Evolutionary conservation across 2,888 invertebrate species (phyloP).

Genomic region (Cryptocheilus praepositus): DNA sequence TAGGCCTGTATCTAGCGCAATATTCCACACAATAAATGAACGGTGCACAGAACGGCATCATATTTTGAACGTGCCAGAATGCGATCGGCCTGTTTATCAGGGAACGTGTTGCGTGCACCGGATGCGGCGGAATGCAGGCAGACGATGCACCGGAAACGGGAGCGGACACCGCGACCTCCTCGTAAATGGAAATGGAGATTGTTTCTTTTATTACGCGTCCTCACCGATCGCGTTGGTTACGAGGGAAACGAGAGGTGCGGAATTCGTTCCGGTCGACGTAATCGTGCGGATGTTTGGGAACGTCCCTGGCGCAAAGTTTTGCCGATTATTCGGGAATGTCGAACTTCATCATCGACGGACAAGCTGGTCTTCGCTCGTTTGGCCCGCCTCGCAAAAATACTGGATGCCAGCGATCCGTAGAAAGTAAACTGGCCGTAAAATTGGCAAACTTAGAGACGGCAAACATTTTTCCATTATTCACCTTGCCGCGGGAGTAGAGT

Average conservation of each 20-base stretch:
- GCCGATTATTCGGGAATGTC: neutral
- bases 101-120: neutral
- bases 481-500: too few relatives aligned
- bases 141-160: slow-evolving; percentile 14
- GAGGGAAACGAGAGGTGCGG: neutral
- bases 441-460: too few relatives aligned
- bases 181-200: slow-evolving; percentile 26
- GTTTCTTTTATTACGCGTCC: slow-evolving; percentile 5
- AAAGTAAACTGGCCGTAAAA: too few relatives aligned
- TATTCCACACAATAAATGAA: too few relatives aligned
- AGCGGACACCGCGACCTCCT: slow-evolving; percentile 23
- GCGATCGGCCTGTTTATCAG: too few relatives aligned
- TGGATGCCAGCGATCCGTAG: too few relatives aligned
- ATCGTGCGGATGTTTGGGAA: slow-evolving; percentile 38
- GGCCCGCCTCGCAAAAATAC: too few relatives aligned
- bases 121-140: slow-evolving; percentile 24
- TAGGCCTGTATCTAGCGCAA: too few relatives aligned
- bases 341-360: neutral
- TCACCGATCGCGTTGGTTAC: slow-evolving; percentile 20
- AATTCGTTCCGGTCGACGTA: slow-evolving; percentile 37
- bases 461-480: too few relatives aligned
- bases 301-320: slow-evolving; percentile 9
- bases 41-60: too few relatives aligned
- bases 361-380: neutral
- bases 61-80: too few relatives aligned